A percentile compares a stretch with the other conserved stretches of the same genome.
Conservation (phyloP, 2,797 vertebrate genomes). For the Hydrolagus colliei region DNA sequence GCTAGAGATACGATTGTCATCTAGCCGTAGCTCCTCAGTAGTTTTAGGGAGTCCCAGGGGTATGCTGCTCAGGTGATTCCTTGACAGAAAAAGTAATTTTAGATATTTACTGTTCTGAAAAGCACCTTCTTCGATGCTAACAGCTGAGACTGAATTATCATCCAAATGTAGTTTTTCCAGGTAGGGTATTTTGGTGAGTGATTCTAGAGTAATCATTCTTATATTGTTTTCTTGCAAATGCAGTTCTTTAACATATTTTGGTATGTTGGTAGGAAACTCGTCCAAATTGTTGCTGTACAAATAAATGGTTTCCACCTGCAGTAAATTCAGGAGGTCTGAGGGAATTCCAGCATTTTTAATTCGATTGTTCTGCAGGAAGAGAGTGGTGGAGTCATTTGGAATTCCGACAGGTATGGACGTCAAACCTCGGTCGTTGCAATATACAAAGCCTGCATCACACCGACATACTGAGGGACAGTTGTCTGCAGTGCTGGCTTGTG, state of each 20-base stretch:
- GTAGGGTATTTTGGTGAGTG: conserved; percentile 89
- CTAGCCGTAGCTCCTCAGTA: conserved; percentile 94
- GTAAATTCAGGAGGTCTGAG: conserved; percentile 77
- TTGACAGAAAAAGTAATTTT: conserved; percentile 90
- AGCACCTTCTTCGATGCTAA: conserved; percentile 96
- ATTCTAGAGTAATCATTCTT: conserved; percentile 88
- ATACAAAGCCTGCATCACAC: conserved; percentile 95
- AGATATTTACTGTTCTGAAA: conserved; percentile 93
- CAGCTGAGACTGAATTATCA: conserved; percentile 96
- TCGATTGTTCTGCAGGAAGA: conserved; percentile 98
- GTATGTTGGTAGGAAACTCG: conserved; percentile 96
- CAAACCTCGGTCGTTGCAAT: conserved; percentile 96
- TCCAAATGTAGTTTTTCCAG: conserved; percentile 97
- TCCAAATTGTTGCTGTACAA: conserved; percentile 97
- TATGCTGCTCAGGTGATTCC: conserved; percentile 97
- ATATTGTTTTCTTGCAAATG: conserved; percentile 98
- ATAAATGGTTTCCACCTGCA: conserved; percentile 92
- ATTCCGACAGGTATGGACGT: conserved; percentile 93
- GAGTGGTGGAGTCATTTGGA: conserved; percentile 90
- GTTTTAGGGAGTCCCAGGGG: conserved; percentile 90
- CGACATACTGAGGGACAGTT: conserved; percentile 89
- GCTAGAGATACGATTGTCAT: conserved; percentile 97
- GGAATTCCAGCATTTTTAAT: conserved; percentile 97
- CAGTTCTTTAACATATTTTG: conserved; percentile 88
- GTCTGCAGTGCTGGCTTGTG: conserved; percentile 75